Evolutionary conservation across 2,797 vertebrate species (phyloP), one percentile per base, ranked within the genome.

Genomic region (Antennarius maculatus): DNA sequence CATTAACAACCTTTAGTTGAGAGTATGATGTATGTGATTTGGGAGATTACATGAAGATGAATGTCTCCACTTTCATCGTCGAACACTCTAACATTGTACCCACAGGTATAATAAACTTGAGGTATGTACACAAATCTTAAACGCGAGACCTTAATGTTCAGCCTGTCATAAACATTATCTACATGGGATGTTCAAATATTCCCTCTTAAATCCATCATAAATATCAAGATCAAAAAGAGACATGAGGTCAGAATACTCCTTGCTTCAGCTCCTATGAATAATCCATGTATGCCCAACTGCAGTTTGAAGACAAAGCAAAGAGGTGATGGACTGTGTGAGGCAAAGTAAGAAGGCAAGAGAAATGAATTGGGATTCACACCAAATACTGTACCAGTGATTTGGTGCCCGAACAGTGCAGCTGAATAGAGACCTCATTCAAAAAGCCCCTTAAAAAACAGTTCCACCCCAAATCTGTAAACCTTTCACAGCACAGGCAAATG

Each of bases 241-340:
- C 42, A 78, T 82, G 61, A 53, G 67, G 76, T 86, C 88, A 80
- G 85, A 86, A 74, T 71, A 66, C 43, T 73, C 48, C 54, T 46
- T 53, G 56, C 54, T 67, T 80, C 63, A 65, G 64, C 39, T 58
- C 57, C 7, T 27, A 68, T 77, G 64, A 77, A 77, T 80, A 83
- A 82, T 79, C 78, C 60, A 72, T 77, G 66, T 62, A 76, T 76
- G 60, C 62, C 55, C 9, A 12, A 73, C 52, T 49, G 39, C 61
- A 69, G 50, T 61, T 70, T 84, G 70, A 79, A 37, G 77, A 80
- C 72, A 78, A 69, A 76, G 69, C 51, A 78, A 53, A 31, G 47
- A 57, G 65, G 81, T 75, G 45, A 84, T 48, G 63, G 50, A 51
- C 52, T 54, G 52, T 71, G 57, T 51, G 37, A 63, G 39, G 39